phyloP scores from a whole-genome alignment of 2,113 vertebrate species.

The Ceyx cyanopectus region DNA sequence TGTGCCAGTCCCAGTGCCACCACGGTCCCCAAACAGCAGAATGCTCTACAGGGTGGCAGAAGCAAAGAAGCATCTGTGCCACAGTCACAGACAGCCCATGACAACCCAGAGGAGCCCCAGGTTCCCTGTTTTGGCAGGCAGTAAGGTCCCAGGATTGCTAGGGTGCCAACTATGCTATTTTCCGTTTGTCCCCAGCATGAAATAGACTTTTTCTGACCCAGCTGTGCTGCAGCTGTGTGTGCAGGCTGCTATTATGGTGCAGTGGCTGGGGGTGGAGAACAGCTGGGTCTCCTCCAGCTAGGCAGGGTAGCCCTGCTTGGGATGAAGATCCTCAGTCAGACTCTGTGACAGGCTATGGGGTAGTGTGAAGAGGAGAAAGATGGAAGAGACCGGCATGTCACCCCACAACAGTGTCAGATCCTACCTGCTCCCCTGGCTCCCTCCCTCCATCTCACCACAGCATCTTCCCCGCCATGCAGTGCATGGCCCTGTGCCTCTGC shows the following conservation, averaged over 20 bases:
- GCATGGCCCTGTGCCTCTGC: background rate
- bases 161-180: background rate
- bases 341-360: rapidly evolving
- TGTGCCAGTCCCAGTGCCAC: background rate
- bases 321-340: rapidly evolving
- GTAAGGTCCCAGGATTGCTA: background rate
- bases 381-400: background rate
- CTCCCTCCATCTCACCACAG: background rate
- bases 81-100: background rate
- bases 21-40: rapidly evolving
- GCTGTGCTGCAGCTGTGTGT: constrained; percentile 30
- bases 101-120: rapidly evolving
- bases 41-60: background rate
- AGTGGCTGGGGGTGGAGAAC: background rate
- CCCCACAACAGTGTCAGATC: rapidly evolving
- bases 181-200: constrained; percentile 2
- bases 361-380: background rate
- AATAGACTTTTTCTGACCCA: background rate
- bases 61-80: background rate
- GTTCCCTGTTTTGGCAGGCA: background rate
- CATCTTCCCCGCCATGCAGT: rapidly evolving
- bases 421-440: background rate
- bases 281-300: background rate
- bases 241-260: constrained; percentile 21
- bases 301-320: background rate